Base-by-base conservation (phyloP, 2,113 vertebrate species). In the Deroptyus accipitrinus region DNA sequence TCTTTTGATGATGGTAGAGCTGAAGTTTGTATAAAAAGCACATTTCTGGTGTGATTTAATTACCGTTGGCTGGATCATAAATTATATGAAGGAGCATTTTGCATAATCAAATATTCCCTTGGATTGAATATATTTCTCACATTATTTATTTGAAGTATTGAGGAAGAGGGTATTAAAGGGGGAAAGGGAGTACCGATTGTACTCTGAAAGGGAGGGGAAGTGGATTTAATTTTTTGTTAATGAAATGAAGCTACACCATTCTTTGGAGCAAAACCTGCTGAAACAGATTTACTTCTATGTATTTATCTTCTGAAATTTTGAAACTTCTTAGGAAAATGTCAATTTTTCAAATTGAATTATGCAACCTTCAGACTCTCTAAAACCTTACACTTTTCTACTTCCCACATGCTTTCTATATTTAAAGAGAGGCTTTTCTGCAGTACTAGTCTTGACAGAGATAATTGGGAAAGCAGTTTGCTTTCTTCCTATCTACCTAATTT, bases 341-440 rank as follows among this genome's bases (percentile, higher is more conserved):
- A 95, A 83, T 96, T 97, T 67, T 88, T 95, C 94, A 97, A 89
- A 88, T 91, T 87, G 81, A 95, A 88, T 96, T 95, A 90, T 67
- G 84, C 55, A 95, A 85, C 74, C 91, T 94, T 95, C 93, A 96
- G 90, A 83, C 49, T 97, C 92, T 90, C 30, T 87, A 90, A 96
- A 95, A 94, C 73, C 77, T 95, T 97, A 79, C 88, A 82, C 73
- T 95, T 91, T 89, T 75, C 91, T 94, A 33, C 95, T 90, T 97
- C 97, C 96, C 94, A 97, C 95, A 62, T 96, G 80, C 85, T 96
- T 97, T 97, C 97, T 97, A 96, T 97, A 96, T 97, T 97, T 97
- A 89, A 97, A 72, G 84, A 73, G 79, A 96, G 42, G 30, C 59
- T 88, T 91, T 91, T 80, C 54, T 87, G 59, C 77, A 91, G 87